Base-by-base conservation (phyloP, 2,113 vertebrate species). In the Myocastor coypus region DNA sequence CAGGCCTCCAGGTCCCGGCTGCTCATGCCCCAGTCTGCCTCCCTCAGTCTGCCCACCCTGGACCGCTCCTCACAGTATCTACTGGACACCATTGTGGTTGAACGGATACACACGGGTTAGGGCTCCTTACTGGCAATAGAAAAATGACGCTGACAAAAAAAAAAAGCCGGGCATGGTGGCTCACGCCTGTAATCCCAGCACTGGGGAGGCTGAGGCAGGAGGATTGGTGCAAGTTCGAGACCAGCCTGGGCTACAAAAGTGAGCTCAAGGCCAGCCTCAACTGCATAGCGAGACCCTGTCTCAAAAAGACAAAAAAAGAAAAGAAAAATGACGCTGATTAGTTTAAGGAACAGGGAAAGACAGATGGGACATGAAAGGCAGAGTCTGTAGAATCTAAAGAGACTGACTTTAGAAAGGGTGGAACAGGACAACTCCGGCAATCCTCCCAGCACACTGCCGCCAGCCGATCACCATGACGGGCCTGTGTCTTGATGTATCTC, bases 341-440 rank as follows among this genome's bases (percentile, higher is more conserved):
- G 40, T 68, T 63, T 73, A 75, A 92, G 66, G 32, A 95, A 92
- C 55, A 81, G 86, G 84, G 73, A 81, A 28, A 12, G 28, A 63
- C 37, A 34, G 11, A 50, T 24, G 83, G 22, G 50, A 81, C 68
- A 89, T 2, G 13, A 59, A 64, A 42, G 14, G n/a, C 37, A 69
- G 5, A 63, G 16, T 52, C 50, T 66, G 12, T 59, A 95, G 78
- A 91, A 91, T 85, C 73, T 55, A 77, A 89, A 93, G 42, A 61
- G 61, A 52, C 7, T 32, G 57, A 37, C 52, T 42, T 63, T 34
- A 22, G 8, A 57, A 89, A 88, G 30, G 4, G 83, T 46, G 37
- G 17, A 84, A 90, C 17, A 50, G n/a, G 26, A 8, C 26, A 63
- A 24, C 28, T 81, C n/a, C 71, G 37, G 57, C 69, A 86, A 32